Conservation (phyloP, 2,113 vertebrate species). For the Rhabdomys dilectus region DNA sequence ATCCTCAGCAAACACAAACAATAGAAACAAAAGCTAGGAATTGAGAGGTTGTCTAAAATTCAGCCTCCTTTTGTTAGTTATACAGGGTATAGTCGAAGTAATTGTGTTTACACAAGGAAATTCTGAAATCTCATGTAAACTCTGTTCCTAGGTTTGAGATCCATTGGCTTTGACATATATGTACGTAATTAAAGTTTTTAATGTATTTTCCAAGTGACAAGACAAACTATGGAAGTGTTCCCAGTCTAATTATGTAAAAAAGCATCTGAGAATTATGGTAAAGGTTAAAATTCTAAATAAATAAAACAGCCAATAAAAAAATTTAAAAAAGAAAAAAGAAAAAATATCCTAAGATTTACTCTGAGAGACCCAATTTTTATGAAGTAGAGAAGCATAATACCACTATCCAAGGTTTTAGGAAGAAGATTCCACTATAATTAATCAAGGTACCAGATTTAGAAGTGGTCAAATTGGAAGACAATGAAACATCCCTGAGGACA, state of each 20-base stretch:
- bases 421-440: not conserved
- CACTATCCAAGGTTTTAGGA: not conserved
- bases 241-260: not conserved
- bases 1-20: not conserved
- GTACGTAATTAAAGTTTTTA: constrained; percentile 1
- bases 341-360: not conserved
- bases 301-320: too few species aligned
- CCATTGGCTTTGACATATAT: not conserved
- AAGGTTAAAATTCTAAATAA: not conserved
- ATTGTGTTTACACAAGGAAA: not conserved
- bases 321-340: too few species aligned
- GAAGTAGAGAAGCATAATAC: not conserved
- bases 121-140: not conserved
- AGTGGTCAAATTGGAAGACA: not conserved
- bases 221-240: not conserved
- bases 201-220: not conserved
- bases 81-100: not conserved
- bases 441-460: not conserved
- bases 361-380: not conserved
- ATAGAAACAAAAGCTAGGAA: not conserved
- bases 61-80: not conserved
- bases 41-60: constrained; percentile 14
- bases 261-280: not conserved
- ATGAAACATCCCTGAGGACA: not conserved
- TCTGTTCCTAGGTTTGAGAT: not conserved